Base-by-base conservation (phyloP, 2,113 vertebrate genomes). In the Neoarius graeffei region DNA sequence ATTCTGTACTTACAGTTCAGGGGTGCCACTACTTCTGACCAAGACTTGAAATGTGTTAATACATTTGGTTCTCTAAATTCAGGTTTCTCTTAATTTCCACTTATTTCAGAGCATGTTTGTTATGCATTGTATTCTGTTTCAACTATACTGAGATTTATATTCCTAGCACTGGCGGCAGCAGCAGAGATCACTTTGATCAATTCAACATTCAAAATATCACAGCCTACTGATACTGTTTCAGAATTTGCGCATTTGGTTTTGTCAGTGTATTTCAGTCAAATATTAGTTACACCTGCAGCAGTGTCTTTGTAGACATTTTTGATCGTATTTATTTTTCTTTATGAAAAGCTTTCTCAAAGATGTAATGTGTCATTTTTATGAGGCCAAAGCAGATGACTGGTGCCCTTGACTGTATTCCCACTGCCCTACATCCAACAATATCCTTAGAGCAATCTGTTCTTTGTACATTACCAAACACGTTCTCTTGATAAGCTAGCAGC, bases 41-140 rank as follows among this genome's bases (percentile, higher is more conserved):
- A 54, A 10, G 52, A 54, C 10, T 54, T 54, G 42, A 42, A 42
- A 42, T 42, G 42, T 42, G 42, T 42, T 57, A 57, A 50, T 77
- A 27, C 59, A 27, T 64, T 20, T 66, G 17, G 23, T 52, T 50
- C 42, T 66, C 25, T 27, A 64, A 84, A 20, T 89, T 87, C 88
- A 81, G 66, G 91, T 93, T 89, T 93, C 93, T 93, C 92, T 94
- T 80, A 86, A 88, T 71, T 80, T 91, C 17, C 25, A 66, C 64
- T 93, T 93, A 94, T 95, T 94, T 94, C 82, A 90, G 89, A 92
- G 77, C 89, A 66, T 94, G 93, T 95, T 95, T 94, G 92, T 93
- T 90, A 92, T 88, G 86, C 87, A 85, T 87, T 85, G 89, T 91
- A 90, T 93, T 92, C 90, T 92, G 89, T 92, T 92, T 90, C 82